Percentiles rank a stretch among this genome's conserved stretches.
Evolutionary conservation across 2,797 vertebrate species (phyloP).

Genomic region (Gorsachius magnificus): DNA sequence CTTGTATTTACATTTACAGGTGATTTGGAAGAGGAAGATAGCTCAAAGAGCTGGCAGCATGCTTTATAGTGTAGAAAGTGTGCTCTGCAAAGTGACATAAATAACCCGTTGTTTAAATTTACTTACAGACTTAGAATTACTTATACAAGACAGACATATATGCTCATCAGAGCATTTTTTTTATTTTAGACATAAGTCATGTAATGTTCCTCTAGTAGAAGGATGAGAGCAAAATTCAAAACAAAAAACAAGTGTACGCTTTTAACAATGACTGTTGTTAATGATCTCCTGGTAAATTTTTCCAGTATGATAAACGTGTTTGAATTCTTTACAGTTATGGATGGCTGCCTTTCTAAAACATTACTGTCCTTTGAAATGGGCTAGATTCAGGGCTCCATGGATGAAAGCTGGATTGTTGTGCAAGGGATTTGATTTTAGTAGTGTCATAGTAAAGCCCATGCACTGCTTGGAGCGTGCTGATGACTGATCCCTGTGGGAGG

Average conservation of each 20-base stretch:
- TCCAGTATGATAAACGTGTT: not conserved
- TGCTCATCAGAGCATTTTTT: not conserved
- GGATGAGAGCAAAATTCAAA: not conserved
- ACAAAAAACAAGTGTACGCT: not conserved
- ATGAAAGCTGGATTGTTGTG: not conserved
- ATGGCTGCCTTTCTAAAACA: not conserved
- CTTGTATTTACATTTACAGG: not conserved
- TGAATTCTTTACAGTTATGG: not conserved
- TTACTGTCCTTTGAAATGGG: not conserved
- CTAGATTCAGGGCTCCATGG: not conserved
- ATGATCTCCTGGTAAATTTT: not conserved
- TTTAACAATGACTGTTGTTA: not conserved
- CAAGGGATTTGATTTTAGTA: not conserved
- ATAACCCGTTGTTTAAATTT: not conserved
- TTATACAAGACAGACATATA: not conserved
- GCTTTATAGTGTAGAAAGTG: not conserved
- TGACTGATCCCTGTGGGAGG: not conserved
- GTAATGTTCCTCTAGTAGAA: not conserved
- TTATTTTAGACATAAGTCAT: not conserved
- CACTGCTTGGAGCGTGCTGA: not conserved
- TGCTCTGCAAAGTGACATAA: not conserved
- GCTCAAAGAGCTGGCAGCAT: not conserved
- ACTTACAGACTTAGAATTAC: not conserved
- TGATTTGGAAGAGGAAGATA: not conserved
- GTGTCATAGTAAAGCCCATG: not conserved